Percentiles rank a stretch among this genome's conserved stretches.
Evolutionary conservation across 2,797 vertebrate genomes (phyloP).

Genomic region (Falco cherrug): DNA sequence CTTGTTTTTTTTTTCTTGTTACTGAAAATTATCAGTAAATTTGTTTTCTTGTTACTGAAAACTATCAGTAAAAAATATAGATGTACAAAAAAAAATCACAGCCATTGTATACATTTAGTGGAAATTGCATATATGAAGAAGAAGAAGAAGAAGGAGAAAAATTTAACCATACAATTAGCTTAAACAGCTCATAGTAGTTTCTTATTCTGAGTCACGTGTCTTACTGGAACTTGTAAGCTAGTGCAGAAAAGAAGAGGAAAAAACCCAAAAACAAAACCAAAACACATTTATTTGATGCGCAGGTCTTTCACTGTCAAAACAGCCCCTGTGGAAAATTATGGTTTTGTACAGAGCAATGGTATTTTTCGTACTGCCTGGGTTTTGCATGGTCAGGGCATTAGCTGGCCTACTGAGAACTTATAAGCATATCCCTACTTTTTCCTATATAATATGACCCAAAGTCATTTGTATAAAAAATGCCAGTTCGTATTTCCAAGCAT

Average conservation of each 20-base stretch:
- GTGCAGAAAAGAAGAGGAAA: not conserved
- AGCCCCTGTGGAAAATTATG: not conserved
- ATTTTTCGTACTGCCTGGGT: not conserved
- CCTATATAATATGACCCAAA: not conserved
- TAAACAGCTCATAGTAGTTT: not conserved
- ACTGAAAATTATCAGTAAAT: not conserved
- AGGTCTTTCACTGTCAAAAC: not conserved
- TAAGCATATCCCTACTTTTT: not conserved
- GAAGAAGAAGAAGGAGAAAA: not conserved
- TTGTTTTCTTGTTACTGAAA: not conserved
- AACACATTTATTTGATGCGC: not conserved
- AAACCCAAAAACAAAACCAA: not conserved
- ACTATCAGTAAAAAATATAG: not conserved
- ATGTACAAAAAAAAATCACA: not conserved
- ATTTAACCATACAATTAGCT: not conserved
- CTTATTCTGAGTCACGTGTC: not conserved
- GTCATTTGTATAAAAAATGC: not conserved
- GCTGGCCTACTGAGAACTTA: not conserved
- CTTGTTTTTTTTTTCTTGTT: not conserved
- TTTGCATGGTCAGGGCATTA: not conserved
- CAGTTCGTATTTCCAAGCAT: not conserved
- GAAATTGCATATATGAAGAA: not conserved
- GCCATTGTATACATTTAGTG: not conserved
- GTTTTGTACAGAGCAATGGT: not conserved
- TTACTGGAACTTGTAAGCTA: not conserved